Base-by-base conservation (phyloP, 2,797 vertebrate species). In the Macrochelys suwanniensis region DNA sequence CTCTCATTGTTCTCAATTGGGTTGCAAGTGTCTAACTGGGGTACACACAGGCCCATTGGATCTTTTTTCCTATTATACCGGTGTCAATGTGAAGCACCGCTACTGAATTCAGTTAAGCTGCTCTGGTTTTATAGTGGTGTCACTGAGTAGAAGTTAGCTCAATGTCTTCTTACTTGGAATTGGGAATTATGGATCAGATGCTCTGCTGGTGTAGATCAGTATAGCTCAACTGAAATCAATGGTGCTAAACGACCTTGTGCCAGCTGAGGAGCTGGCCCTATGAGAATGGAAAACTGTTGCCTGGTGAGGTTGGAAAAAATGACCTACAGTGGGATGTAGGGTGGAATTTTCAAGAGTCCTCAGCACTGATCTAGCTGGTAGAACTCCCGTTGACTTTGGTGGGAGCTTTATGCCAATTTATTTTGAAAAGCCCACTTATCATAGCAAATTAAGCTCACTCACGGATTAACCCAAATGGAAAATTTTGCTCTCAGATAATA, bases 261-360 rank as follows among this genome's bases (percentile, higher is more conserved):
- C 1, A 0, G 5, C 54, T 53, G 47, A 80, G 7, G 26, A 49
- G 4, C 31, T 84, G n/a, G 15, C 6, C 2, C 1, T 50, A 2
- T 2, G 74, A 37, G n/a, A 68, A 8, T 10, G 8, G 4, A 17
- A 68, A n/a, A 21, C 61, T 68, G 12, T 10, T 68, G 61, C n/a
- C 7, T 68, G 33, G 7, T 37, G 61, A n/a, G 17, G 17, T 9
- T 68, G 61, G 53, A 68, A 37, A 21, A 68, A 68, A 17, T n/a
- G 61, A 68, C 33, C n/a, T 37, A 37, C 5, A 21, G 9, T n/a
- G 61, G 61, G 16, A 9, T 57, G 26, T 57, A 57, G 10, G 9
- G 26, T 57, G 56, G 26, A 28, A 28, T 57, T 57, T 28, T 28
- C 56, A 57, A 57, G 56, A 28, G 11, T 57, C 12, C 56, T 28